A percentile compares a stretch with the other conserved stretches of the same genome.
These are phyloP conservation scores for Andrena fulva DNA, from an alignment of 2,888 invertebrate genomes.

Conservation along the genomic window DNA sequence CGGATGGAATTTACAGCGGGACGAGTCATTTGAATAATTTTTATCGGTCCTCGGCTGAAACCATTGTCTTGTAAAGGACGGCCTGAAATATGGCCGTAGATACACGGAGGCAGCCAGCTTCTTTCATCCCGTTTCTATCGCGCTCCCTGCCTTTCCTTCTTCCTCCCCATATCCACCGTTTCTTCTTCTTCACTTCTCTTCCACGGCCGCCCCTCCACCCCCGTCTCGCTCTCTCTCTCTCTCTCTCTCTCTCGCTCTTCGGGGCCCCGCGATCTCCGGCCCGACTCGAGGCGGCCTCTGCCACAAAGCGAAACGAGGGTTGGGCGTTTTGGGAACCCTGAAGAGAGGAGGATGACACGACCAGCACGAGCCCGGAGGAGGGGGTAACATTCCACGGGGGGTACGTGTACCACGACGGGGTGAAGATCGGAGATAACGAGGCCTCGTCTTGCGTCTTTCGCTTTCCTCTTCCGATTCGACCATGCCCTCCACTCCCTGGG, in stretches of 20 bases:
- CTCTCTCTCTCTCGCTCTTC: not conserved
- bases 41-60: constrained; percentile 81
- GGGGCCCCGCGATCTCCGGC: not conserved
- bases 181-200: constrained; percentile 26
- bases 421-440: constrained; percentile 76
- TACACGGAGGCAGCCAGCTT: constrained; percentile 73
- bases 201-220: constrained; percentile 17
- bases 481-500: not conserved
- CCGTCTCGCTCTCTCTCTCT: constrained; percentile 8
- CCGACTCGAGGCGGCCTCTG: constrained; percentile 38
- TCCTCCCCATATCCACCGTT: constrained; percentile 37
- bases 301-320: constrained; percentile 65
- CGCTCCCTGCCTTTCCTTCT: constrained; percentile 9
- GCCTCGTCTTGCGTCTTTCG: constrained; percentile 46
- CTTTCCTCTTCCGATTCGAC: constrained; percentile 49
- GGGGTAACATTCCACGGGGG: constrained; percentile 75
- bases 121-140: constrained; percentile 53
- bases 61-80: constrained; percentile 82
- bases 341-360: constrained; percentile 49
- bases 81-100: constrained; percentile 80
- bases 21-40: constrained; percentile 81
- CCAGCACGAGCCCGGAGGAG: constrained; percentile 23
- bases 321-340: constrained; percentile 66
- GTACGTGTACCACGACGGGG: constrained; percentile 74
- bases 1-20: constrained; percentile 75